A percentile compares a stretch with the other conserved stretches of the same genome.
phyloP scores from a whole-genome alignment of 53 echinoderm and acorn worm species.

The Apostichopus leukothele region DNA sequence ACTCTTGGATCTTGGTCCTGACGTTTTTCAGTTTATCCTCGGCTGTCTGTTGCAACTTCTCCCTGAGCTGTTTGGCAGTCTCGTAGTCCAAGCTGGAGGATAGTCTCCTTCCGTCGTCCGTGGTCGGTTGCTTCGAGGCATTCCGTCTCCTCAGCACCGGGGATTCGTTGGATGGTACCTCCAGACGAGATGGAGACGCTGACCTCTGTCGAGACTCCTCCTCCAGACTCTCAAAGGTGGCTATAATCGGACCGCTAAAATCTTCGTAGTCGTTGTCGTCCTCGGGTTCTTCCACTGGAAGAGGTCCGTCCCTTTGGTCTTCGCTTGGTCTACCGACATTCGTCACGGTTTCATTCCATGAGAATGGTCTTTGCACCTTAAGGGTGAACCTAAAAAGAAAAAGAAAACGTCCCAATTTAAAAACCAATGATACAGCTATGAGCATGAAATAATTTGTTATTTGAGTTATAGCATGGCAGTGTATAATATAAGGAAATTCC shows the following conservation, averaged over 20 bases:
- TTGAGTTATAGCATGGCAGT: too few relatives aligned
- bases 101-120: constrained; percentile 63
- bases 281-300: constrained; percentile 54
- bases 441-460: too few relatives aligned
- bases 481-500: too few relatives aligned
- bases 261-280: constrained; percentile 90
- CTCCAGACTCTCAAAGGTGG: constrained; percentile 25
- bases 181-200: constrained; percentile 44
- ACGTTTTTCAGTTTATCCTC: constrained; percentile 70
- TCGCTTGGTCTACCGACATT: constrained; percentile 43
- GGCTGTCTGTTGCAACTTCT: constrained; percentile 55
- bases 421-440: too few relatives aligned
- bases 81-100: constrained; percentile 86
- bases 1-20: constrained; percentile 70
- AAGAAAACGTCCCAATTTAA: too few relatives aligned
- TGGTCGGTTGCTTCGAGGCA: constrained; percentile 59
- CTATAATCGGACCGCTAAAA: constrained; percentile 58
- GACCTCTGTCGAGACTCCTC: constrained; percentile 21
- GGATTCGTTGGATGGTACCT: constrained; percentile 77
- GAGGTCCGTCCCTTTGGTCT: constrained; percentile 60
- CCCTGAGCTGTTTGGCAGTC: constrained; percentile 61
- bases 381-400: constrained; percentile 49
- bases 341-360: background rate
- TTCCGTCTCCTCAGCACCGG: constrained; percentile 73
- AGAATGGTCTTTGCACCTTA: constrained; percentile 77